Conservation (phyloP, 2,888 invertebrate genomes). For the Amblyjoppa proteus region DNA sequence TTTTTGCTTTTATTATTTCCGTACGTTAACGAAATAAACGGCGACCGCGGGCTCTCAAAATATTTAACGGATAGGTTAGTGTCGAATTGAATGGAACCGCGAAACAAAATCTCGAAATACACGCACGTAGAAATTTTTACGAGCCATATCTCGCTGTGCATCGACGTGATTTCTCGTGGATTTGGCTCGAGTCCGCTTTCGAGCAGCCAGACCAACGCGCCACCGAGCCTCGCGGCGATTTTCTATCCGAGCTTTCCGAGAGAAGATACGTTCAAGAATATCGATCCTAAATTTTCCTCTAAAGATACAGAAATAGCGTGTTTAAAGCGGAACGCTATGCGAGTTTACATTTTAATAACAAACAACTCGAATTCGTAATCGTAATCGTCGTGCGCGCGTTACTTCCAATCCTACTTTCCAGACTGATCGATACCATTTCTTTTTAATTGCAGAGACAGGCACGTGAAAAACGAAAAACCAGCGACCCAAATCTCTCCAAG, state of each 20-base stretch:
- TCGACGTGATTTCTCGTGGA: constrained; percentile 34
- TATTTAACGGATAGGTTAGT: not conserved
- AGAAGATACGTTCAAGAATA: constrained; percentile 13
- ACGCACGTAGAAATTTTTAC: constrained; percentile 35
- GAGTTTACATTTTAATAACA: not conserved
- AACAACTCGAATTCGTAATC: not conserved
- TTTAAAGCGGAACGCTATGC: not conserved
- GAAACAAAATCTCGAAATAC: constrained; percentile 33
- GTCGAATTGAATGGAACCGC: constrained; percentile 35
- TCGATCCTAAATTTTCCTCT: not conserved
- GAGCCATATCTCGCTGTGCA: constrained; percentile 39
- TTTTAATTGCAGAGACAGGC: constrained; percentile 87
- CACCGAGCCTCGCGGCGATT: not conserved
- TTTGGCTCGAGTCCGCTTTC: constrained; percentile 2
- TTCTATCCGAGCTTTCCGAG: constrained; percentile 16
- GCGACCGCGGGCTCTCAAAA: not conserved
- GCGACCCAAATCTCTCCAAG: constrained; percentile 92
- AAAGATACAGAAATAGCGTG: not conserved
- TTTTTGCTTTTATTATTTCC: constrained; percentile 26
- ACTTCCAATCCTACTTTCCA: not conserved
- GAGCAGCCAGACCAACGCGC: constrained; percentile 17
- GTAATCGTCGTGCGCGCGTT: not conserved
- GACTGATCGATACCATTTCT: constrained; percentile 50
- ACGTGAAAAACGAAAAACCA: constrained; percentile 91
- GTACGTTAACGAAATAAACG: not conserved